A percentile compares a stretch with the other conserved stretches of the same genome.
phyloP scores from a whole-genome alignment of 2,113 vertebrate species.

The Scatophagus argus region DNA sequence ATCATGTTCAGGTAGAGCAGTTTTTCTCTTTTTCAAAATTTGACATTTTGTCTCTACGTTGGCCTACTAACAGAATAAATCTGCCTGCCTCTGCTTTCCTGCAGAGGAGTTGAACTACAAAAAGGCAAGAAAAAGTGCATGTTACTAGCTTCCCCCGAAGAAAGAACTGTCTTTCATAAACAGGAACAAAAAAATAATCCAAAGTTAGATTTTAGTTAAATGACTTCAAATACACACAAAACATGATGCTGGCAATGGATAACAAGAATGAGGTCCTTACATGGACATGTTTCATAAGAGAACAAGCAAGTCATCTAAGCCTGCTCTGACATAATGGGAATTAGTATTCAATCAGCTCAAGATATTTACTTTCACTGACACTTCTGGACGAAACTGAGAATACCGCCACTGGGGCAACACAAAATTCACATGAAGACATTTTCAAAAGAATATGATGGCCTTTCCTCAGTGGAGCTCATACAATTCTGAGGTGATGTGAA shows the following conservation, averaged over 20 bases:
- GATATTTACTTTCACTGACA: background rate
- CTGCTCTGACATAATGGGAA: background rate
- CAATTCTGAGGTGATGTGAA: background rate
- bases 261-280: background rate
- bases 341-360: background rate
- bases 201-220: background rate
- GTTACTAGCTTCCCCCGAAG: background rate
- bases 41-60: background rate
- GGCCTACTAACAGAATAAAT: background rate
- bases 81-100: background rate
- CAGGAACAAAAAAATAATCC: background rate
- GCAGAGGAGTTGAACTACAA: background rate
- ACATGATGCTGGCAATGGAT: background rate
- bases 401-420: background rate
- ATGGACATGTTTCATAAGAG: background rate
- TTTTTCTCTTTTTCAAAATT: background rate
- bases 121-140: background rate
- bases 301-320: background rate
- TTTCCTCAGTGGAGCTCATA: background rate
- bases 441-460: too few species aligned
- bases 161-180: slow-evolving; percentile 1
- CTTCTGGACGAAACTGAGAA: background rate
- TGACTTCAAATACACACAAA: background rate
- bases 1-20: background rate
- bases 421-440: background rate